phyloP scores from a whole-genome alignment of 1,140 invertebrate species.

The Caligus rogercresseyi region DNA sequence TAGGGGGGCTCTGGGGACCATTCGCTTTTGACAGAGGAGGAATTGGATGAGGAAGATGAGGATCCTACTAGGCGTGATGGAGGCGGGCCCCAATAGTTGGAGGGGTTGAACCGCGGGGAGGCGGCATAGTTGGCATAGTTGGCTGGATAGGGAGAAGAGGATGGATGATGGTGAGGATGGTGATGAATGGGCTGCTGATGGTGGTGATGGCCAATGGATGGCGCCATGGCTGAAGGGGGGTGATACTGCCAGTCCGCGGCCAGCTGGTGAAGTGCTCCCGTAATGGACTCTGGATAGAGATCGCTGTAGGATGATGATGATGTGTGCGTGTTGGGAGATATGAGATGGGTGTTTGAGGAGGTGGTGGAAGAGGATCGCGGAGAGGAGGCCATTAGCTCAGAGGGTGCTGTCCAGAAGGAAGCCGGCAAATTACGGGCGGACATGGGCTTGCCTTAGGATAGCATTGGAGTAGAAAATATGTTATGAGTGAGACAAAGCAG shows the following conservation, averaged over 20 bases:
- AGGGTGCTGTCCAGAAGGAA: background rate
- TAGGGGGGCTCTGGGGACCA: background rate
- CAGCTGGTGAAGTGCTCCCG: background rate
- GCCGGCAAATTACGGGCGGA: background rate
- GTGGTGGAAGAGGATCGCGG: background rate
- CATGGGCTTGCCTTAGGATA: background rate
- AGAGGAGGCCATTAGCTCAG: background rate
- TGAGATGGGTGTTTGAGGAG: background rate
- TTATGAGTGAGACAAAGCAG: too few species aligned
- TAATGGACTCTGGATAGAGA: background rate
- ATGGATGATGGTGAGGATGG: too few species aligned
- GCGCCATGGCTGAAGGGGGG: background rate
- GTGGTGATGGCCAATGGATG: too few species aligned
- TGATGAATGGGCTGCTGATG: too few species aligned
- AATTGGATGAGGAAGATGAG: background rate
- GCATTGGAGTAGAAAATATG: too few species aligned
- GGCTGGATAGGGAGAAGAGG: background rate
- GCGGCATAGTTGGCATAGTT: background rate
- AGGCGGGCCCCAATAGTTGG: background rate
- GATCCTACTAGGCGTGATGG: background rate
- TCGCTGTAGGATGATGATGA: too few species aligned
- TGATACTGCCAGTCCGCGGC: background rate
- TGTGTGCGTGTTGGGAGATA: background rate
- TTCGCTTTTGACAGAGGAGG: background rate
- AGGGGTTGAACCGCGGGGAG: background rate